phyloP scores from a whole-genome alignment of 1,140 invertebrate species.

The Dendroctonus ponderosae region DNA sequence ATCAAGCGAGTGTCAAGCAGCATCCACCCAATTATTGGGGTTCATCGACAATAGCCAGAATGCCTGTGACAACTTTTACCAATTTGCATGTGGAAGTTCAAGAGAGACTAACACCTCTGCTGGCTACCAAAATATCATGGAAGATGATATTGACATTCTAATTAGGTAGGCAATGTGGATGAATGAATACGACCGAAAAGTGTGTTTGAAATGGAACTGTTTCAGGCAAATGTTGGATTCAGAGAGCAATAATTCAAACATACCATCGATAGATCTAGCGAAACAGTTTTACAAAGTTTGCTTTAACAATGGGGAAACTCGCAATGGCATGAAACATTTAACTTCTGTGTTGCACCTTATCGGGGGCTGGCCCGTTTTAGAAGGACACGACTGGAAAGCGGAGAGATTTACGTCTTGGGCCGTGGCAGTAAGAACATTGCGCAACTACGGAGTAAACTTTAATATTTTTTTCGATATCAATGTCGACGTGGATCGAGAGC shows the following conservation, averaged over 20 bases:
- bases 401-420: conserved; percentile 51
- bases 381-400: conserved; percentile 55
- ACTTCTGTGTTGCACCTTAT: conserved; percentile 54
- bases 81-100: conserved; percentile 77
- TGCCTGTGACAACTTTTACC: conserved; percentile 88
- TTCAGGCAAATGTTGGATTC: conserved; percentile 41
- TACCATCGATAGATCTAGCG: conserved; percentile 34
- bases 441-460: conserved; percentile 41
- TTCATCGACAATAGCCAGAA: conserved; percentile 74
- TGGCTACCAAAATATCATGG: too few species aligned
- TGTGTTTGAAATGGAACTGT: background rate
- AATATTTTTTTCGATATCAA: conserved; percentile 42
- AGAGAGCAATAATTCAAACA: conserved; percentile 28
- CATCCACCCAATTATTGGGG: conserved; percentile 27
- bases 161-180: too few species aligned
- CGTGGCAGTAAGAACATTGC: conserved; percentile 38
- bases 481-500: conserved; percentile 40
- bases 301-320: conserved; percentile 42
- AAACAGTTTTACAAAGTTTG: conserved; percentile 45
- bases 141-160: too few species aligned
- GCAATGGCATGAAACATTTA: conserved; percentile 48
- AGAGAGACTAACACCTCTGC: conserved; percentile 20
- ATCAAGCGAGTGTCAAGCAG: conserved; percentile 25
- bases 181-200: too few species aligned
- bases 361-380: conserved; percentile 63